Percentiles rank a stretch among this genome's conserved stretches.
Conservation (phyloP, 1,140 invertebrate genomes). For the Zaprionus capensis region DNA sequence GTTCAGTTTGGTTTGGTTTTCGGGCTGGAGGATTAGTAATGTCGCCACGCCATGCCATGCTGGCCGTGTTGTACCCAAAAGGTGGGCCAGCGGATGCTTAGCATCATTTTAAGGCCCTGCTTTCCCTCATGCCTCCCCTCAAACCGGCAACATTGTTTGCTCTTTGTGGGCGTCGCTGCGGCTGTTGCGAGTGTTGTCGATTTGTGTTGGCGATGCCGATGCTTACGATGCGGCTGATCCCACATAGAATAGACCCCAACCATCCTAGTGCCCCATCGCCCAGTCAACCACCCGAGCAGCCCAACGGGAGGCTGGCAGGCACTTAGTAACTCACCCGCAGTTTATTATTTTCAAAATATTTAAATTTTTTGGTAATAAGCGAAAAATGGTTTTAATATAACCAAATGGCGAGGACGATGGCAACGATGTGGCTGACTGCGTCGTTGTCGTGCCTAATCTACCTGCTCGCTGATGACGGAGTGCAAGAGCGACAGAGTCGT, state of each 20-base stretch:
- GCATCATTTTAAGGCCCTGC: slow-evolving; percentile 54
- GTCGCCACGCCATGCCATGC: slow-evolving; percentile 27
- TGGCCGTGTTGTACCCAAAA: slow-evolving; percentile 32
- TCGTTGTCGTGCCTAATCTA: slow-evolving; percentile 53
- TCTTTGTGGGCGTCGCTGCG: slow-evolving; percentile 57
- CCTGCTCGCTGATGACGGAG: slow-evolving; percentile 17
- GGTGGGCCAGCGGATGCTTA: slow-evolving; percentile 58
- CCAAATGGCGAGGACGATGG: slow-evolving; percentile 51
- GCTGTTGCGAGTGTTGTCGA: slow-evolving; percentile 30
- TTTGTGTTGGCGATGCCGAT: slow-evolving; percentile 28
- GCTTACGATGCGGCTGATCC: slow-evolving; percentile 24
- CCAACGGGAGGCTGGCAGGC: slow-evolving; percentile 33
- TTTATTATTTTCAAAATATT: slow-evolving; percentile 84
- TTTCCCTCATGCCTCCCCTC: not conserved
- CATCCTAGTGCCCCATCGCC: not conserved
- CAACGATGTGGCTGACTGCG: slow-evolving; percentile 44
- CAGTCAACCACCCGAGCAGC: slow-evolving; percentile 1
- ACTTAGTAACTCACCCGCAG: slow-evolving; percentile 84
- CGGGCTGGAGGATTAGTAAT: slow-evolving; percentile 73
- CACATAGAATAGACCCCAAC: slow-evolving; percentile 1
- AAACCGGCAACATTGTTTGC: slow-evolving; percentile 62
- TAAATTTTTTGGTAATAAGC: slow-evolving; percentile 84
- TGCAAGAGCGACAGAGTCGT: not conserved
- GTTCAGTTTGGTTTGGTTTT: slow-evolving; percentile 39
- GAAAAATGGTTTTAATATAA: slow-evolving; percentile 81